Conservation (phyloP, 2,113 vertebrate genomes). For the Amphiprion percula region DNA sequence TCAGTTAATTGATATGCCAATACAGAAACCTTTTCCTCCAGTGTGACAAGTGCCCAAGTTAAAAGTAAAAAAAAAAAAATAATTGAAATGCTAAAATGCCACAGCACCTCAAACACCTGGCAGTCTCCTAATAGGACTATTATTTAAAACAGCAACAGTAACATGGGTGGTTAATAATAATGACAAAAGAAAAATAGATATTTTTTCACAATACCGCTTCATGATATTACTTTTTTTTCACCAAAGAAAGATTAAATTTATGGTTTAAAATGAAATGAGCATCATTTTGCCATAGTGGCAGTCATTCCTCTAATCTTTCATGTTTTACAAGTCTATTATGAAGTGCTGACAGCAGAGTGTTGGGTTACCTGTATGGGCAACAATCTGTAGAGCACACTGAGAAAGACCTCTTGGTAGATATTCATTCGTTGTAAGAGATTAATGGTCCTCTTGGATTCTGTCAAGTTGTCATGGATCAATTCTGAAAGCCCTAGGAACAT, state of each 20-base stretch:
- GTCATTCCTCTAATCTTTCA: slow-evolving; percentile 15
- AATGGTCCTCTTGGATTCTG: slow-evolving; percentile 97
- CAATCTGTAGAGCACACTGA: slow-evolving; percentile 92
- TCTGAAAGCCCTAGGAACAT: slow-evolving; percentile 88
- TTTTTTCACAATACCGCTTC: neutral
- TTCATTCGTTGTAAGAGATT: slow-evolving; percentile 99
- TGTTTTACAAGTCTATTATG: slow-evolving; percentile 14
- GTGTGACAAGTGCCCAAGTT: slow-evolving; percentile 40
- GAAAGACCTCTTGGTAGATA: slow-evolving; percentile 97
- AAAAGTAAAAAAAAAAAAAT: slow-evolving; percentile 26
- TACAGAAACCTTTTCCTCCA: slow-evolving; percentile 57
- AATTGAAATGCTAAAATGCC: slow-evolving; percentile 42
- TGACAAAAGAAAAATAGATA: too few species aligned
- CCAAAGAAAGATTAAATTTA: neutral
- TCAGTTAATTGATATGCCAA: slow-evolving; percentile 57
- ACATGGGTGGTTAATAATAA: neutral
- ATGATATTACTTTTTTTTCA: neutral
- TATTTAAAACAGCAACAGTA: neutral
- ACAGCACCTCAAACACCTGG: slow-evolving; percentile 16
- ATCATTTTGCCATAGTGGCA: neutral
- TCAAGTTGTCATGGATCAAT: slow-evolving; percentile 96
- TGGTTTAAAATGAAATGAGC: neutral
- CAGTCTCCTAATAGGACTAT: slow-evolving; percentile 1
- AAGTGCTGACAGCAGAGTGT: slow-evolving; percentile 22
- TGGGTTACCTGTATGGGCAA: slow-evolving; percentile 91